Base-by-base conservation (phyloP, 2,113 vertebrate genomes). In the Strix uralensis region DNA sequence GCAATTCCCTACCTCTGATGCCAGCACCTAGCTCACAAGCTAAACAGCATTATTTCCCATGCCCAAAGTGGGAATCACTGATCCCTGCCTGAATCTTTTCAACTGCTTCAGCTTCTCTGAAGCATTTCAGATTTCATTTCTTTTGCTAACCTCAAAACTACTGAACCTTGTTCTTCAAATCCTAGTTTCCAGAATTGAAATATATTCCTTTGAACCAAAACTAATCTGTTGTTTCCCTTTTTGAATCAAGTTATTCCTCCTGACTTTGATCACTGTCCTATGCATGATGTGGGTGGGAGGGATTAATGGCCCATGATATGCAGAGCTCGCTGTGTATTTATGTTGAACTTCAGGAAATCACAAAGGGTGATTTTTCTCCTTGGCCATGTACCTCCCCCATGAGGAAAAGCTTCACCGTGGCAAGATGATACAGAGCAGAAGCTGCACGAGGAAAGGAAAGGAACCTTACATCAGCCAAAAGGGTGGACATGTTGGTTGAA, bases 261-360 rank as follows among this genome's bases (percentile, higher is more conserved):
- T 62, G 58, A 16, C 92, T 94, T 70, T 3, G 25, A 73, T 58
- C 59, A 18, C 40, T 34, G 71, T 15, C 54, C 66, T 44, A 4
- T 13, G 44, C 32, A 3, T 2, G 69, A 23, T 27, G 44, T 7
- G 47, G 17, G 22, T 23, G 70, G 54, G 32, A 26, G 52, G 16
- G 17, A 55, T 13, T 12, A 47, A 61, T 0, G 52, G 42, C 9
- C 32, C 63, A 4, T 0, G 26, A 63, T 1, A 34, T 2, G 12
- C 34, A 23, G 61, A 63, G 72, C 44, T 90, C 9, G 5, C 46
- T 19, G 62, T 0, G 1, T 14, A 10, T 15, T 49, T 61, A 36
- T 25, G 52, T 3, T 15, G 49, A 19, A 26, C 46, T 22, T 29
- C 32, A 40, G 69, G 67, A 81, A 69, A 58, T 42, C 51, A 38